These are phyloP conservation scores for Meleagris gallopavo DNA, from an alignment of 2,113 vertebrate genomes.

Conservation along the genomic window DNA sequence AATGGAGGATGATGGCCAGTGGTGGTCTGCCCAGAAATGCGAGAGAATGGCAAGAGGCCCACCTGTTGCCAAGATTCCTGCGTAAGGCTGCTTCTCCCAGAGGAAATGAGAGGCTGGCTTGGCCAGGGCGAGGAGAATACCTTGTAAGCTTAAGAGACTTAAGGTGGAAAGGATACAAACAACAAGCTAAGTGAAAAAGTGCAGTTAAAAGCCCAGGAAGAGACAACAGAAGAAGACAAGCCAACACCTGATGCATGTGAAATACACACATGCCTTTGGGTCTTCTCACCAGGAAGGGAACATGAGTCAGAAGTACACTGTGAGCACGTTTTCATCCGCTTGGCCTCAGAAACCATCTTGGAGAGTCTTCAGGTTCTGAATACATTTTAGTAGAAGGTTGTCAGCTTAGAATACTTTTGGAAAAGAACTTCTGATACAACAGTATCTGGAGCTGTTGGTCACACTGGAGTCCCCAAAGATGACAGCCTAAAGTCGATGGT, in stretches of 20 bases:
- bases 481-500: rapidly evolving
- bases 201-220: neutral
- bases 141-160: neutral
- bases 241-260: neutral
- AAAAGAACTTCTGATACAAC: neutral
- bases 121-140: neutral
- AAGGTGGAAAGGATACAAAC: neutral
- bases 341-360: neutral
- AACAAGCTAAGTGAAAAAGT: neutral
- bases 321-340: neutral
- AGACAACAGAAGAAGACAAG: neutral
- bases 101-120: neutral
- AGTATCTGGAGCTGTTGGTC: neutral
- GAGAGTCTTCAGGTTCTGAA: neutral
- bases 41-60: neutral
- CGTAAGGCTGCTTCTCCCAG: neutral
- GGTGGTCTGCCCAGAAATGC: neutral
- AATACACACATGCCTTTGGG: neutral
- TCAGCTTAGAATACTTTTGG: neutral
- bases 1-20: neutral
- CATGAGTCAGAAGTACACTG: neutral
- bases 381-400: neutral
- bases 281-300: neutral
- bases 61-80: neutral
- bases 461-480: neutral